Conservation (phyloP, 2,113 vertebrate species). For the Aptenodytes patagonicus region DNA sequence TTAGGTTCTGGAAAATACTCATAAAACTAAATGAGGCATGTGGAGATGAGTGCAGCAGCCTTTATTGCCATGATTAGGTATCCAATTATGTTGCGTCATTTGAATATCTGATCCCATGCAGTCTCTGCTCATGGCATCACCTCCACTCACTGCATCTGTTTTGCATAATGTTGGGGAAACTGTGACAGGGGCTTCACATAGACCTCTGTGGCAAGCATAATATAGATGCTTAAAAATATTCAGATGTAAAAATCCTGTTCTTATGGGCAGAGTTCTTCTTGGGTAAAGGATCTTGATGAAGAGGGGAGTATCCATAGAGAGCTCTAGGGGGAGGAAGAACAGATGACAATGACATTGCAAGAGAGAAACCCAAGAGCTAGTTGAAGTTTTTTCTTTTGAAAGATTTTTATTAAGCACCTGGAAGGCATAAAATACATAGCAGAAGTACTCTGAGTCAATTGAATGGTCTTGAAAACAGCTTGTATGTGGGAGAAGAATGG, state of each 20-base stretch:
- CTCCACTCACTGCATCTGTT: background rate
- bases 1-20: background rate
- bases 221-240: background rate
- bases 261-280: background rate
- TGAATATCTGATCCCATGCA: background rate
- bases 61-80: background rate
- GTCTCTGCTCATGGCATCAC: background rate
- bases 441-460: background rate
- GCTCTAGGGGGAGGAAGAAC: background rate
- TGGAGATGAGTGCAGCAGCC: background rate
- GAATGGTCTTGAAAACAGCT: background rate
- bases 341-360: background rate
- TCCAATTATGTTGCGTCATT: background rate
- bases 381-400: background rate
- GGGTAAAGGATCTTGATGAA: background rate
- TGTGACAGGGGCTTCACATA: background rate
- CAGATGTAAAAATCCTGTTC: background rate
- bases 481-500: background rate
- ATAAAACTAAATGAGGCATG: conserved; percentile 1
- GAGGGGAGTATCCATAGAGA: background rate
- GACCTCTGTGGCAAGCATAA: background rate
- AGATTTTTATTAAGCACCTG: background rate
- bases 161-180: background rate
- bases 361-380: background rate
- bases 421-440: background rate